Evolutionary conservation across 2,888 invertebrate genomes (phyloP).

Genomic region (Bedellia somnulentella): DNA sequence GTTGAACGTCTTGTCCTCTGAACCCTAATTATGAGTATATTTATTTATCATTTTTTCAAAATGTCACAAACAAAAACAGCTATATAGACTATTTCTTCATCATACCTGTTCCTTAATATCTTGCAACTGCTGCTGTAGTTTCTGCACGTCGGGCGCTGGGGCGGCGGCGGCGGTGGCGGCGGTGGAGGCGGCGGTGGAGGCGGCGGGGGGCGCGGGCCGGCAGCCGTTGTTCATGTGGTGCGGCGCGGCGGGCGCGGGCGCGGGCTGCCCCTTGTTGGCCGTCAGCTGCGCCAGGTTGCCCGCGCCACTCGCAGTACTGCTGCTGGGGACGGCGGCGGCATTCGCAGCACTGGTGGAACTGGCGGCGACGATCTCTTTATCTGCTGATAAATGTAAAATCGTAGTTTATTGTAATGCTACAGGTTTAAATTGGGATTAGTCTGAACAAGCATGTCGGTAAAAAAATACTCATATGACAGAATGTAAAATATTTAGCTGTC

Average conservation of each 20-base stretch:
- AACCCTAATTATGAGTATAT: no score
- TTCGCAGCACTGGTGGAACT: neutral
- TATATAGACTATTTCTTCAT: no score
- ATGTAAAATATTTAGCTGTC: slow-evolving; percentile 6
- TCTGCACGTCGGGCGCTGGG: slow-evolving; percentile 72
- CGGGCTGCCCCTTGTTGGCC: slow-evolving; percentile 51
- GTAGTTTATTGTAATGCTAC: no score
- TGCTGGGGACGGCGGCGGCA: slow-evolving; percentile 21
- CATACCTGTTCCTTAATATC: slow-evolving; percentile 96
- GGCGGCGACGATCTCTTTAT: no score
- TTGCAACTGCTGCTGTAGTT: slow-evolving; percentile 73
- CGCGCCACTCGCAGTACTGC: slow-evolving; percentile 33
- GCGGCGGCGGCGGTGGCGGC: slow-evolving; percentile 20
- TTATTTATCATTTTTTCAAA: no score
- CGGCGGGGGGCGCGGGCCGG: slow-evolving; percentile 19
- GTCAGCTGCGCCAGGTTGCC: slow-evolving; percentile 45
- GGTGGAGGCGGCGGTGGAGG: slow-evolving; percentile 48
- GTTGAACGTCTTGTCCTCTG: no score
- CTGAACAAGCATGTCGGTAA: no score
- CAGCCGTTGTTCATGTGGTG: slow-evolving; percentile 49
- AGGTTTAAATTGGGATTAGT: no score
- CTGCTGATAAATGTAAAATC: no score
- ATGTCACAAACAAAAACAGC: no score
- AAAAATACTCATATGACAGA: slow-evolving; percentile 18
- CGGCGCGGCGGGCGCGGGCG: slow-evolving; percentile 41